Evolutionary conservation across 2,888 invertebrate species (phyloP).

Genomic region (Cloeon dipterum): DNA sequence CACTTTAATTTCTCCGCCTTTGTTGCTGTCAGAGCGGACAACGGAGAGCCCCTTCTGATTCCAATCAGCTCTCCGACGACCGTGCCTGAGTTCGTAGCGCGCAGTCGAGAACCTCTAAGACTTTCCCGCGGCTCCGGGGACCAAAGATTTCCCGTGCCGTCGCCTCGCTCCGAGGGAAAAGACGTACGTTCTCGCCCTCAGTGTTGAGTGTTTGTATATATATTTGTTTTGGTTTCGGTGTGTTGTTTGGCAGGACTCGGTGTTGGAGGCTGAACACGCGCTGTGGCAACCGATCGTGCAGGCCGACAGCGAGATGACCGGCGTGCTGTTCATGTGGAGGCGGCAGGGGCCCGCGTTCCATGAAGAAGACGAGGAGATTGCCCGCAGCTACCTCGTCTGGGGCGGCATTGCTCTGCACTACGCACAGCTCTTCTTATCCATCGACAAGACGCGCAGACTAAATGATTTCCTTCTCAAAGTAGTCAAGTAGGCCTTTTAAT

Average conservation of each 20-base stretch:
- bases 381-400: conserved; percentile 39
- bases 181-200: no score
- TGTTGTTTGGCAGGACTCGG: not conserved
- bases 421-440: conserved; percentile 39
- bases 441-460: conserved; percentile 44
- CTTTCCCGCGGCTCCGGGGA: conserved; percentile 15
- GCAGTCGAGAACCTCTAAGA: conserved; percentile 22
- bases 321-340: conserved; percentile 46
- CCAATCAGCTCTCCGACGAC: not conserved
- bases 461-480: conserved; percentile 57
- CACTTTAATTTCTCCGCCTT: no score
- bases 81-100: conserved; percentile 18
- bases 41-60: not conserved
- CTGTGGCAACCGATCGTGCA: conserved; percentile 34
- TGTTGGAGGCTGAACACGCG: conserved; percentile 9
- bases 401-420: conserved; percentile 46
- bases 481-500: conserved; percentile 60
- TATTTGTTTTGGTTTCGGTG: no score
- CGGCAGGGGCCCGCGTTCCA: conserved; percentile 26
- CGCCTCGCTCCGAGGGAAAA: not conserved
- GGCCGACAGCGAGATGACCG: conserved; percentile 34
- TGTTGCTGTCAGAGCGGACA: no score
- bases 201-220: no score
- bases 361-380: conserved; percentile 43
- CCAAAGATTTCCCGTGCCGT: not conserved